These are phyloP conservation scores for Vultur gryphus DNA, from an alignment of 2,797 vertebrate genomes.

Conservation along the genomic window DNA sequence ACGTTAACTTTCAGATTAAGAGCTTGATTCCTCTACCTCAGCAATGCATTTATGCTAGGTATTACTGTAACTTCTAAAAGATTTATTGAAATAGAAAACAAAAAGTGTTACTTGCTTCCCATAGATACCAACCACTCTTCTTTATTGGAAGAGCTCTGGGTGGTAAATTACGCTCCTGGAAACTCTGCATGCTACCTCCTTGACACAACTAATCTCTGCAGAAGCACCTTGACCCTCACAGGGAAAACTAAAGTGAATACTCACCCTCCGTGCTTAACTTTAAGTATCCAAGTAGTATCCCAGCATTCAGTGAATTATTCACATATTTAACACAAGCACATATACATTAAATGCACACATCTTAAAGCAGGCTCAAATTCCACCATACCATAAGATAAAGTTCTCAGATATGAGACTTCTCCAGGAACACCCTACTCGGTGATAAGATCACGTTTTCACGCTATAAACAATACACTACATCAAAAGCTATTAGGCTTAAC, in stretches of 20 bases:
- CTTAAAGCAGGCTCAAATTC: background rate
- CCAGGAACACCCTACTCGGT: background rate
- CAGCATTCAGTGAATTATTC: background rate
- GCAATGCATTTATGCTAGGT: background rate
- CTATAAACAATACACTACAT: background rate
- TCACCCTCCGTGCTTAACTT: background rate
- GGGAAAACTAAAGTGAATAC: background rate
- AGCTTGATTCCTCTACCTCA: background rate
- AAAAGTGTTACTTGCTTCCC: background rate
- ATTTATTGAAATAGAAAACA: background rate
- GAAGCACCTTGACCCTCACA: background rate
- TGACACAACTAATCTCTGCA: background rate
- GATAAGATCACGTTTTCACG: background rate
- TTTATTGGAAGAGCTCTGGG: background rate
- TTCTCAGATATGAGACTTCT: background rate
- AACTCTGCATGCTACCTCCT: background rate
- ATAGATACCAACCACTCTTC: background rate
- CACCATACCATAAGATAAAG: background rate
- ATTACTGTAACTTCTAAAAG: background rate
- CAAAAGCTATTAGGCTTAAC: background rate
- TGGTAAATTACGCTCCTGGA: background rate
- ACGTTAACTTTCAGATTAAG: background rate
- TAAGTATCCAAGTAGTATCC: background rate
- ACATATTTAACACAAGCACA: background rate
- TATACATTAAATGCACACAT: background rate